A percentile compares a stretch with the other conserved stretches of the same genome.
These are phyloP conservation scores for Dasysyrphus albostriatus DNA, from an alignment of 2,888 invertebrate genomes.

Conservation along the genomic window DNA sequence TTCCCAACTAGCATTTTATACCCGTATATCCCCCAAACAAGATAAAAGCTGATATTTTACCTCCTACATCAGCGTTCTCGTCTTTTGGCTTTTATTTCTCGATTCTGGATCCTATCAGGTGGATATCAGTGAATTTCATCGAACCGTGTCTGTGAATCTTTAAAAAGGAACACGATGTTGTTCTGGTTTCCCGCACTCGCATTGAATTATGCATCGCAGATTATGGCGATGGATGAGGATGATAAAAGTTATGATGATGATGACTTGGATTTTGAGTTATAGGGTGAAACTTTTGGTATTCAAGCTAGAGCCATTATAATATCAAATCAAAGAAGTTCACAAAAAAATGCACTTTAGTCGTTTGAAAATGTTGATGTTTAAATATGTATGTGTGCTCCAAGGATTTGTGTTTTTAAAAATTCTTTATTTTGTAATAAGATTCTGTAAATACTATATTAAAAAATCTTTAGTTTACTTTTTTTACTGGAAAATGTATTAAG, in stretches of 20 bases:
- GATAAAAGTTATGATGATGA: conserved; percentile 44
- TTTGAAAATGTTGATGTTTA: too few species aligned
- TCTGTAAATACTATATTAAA: too few species aligned
- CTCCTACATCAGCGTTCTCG: conserved; percentile 55
- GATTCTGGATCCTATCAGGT: conserved; percentile 57
- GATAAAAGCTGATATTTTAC: conserved; percentile 31
- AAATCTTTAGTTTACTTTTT: too few species aligned
- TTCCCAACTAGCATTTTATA: conserved; percentile 49
- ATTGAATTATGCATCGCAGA: conserved; percentile 61
- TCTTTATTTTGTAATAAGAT: too few species aligned
- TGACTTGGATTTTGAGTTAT: conserved; percentile 22
- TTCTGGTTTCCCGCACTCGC: conserved; percentile 66
- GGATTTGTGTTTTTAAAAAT: too few species aligned
- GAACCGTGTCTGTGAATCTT: conserved; percentile 70
- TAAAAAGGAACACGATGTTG: conserved; percentile 66
- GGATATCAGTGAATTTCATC: conserved; percentile 66
- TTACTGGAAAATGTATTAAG: too few species aligned
- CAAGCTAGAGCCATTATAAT: background rate
- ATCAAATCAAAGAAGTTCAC: background rate
- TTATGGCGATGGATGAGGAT: conserved; percentile 53
- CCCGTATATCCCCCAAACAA: conserved; percentile 40
- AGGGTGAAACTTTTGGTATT: background rate
- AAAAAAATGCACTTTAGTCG: too few species aligned
- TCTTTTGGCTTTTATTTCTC: conserved; percentile 14
- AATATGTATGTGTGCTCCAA: too few species aligned